phyloP scores from a whole-genome alignment of 1,140 invertebrate genomes.

The Aphaenogaster rudis region DNA sequence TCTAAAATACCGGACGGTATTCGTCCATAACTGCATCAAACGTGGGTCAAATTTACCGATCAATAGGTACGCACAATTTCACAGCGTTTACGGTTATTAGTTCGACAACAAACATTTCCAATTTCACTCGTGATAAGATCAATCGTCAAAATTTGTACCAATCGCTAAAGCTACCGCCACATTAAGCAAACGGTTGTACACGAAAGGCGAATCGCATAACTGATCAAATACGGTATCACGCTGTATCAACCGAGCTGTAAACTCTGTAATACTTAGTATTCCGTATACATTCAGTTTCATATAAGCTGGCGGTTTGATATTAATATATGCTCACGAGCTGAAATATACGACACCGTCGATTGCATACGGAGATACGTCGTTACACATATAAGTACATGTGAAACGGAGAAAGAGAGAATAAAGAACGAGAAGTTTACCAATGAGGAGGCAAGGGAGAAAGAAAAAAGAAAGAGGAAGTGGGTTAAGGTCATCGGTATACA shows the following conservation, averaged over 20 bases:
- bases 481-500: constrained; percentile 76
- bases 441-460: constrained; percentile 6
- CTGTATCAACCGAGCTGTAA: not conserved
- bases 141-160: not conserved
- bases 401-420: constrained; percentile 29
- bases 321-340: constrained; percentile 11
- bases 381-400: not conserved
- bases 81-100: not conserved
- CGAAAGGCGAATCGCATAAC: constrained; percentile 28
- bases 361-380: not conserved
- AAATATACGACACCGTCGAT: not conserved
- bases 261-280: constrained; percentile 6
- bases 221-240: constrained; percentile 2
- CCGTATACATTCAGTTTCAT: constrained; percentile 23
- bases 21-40: not conserved
- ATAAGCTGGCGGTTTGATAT: constrained; percentile 18
- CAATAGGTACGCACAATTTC: not conserved
- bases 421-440: not conserved
- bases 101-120: not conserved
- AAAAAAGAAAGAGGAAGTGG: constrained; percentile 68
- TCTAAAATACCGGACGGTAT: not conserved
- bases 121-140: not conserved
- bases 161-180: not conserved
- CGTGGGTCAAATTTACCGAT: not conserved
- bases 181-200: constrained; percentile 11